Conservation (phyloP, 2,113 vertebrate species). For the Sorex fumeus region DNA sequence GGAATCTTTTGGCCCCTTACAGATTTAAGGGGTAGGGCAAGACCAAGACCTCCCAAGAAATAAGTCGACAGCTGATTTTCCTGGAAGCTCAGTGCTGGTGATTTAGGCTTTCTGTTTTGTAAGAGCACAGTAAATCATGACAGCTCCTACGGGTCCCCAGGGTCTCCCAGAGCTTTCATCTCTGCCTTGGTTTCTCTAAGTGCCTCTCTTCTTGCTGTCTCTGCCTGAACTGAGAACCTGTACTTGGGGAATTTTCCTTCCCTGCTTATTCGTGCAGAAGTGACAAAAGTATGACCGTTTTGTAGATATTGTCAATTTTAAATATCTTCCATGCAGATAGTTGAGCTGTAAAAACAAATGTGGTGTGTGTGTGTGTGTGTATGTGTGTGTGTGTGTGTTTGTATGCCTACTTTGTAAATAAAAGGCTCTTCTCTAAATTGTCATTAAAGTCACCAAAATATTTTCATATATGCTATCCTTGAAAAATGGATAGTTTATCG, state of each 20-base stretch:
- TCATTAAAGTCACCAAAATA: constrained; percentile 58
- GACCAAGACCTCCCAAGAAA: background rate
- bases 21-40: background rate
- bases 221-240: constrained; percentile 9
- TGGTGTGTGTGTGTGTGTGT: too few relatives aligned
- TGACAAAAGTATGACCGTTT: constrained; percentile 73
- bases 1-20: constrained; percentile 36
- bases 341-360: constrained; percentile 68
- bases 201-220: constrained; percentile 53
- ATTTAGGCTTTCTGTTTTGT: constrained; percentile 53
- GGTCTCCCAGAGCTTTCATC: constrained; percentile 44
- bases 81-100: background rate
- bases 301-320: constrained; percentile 72
- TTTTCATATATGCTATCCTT: constrained; percentile 60
- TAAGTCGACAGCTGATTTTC: constrained; percentile 44
- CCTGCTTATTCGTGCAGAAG: constrained; percentile 54
- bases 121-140: constrained; percentile 30
- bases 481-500: constrained; percentile 72
- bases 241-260: constrained; percentile 51
- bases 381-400: too few relatives aligned
- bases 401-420: background rate
- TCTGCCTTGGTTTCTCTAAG: constrained; percentile 64
- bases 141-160: background rate
- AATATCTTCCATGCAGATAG: constrained; percentile 41
- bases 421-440: constrained; percentile 57